A percentile compares a stretch with the other conserved stretches of the same genome.
phyloP scores from a whole-genome alignment of 2,797 vertebrate genomes.

The Vespertilio murinus region DNA sequence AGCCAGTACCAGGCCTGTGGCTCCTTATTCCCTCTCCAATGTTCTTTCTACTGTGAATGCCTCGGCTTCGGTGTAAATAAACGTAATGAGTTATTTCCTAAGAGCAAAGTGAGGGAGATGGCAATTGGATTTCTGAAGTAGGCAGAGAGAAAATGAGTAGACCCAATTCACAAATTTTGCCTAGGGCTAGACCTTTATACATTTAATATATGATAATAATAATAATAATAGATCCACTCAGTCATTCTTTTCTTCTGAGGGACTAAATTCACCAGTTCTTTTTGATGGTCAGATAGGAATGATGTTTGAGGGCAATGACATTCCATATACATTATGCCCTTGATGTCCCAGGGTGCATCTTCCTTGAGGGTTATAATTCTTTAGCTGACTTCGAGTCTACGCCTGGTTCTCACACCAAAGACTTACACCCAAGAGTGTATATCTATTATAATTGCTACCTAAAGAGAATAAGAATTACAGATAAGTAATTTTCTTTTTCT shows the following conservation, averaged over 20 bases:
- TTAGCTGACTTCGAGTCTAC: slow-evolving; percentile 78
- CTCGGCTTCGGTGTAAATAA: slow-evolving; percentile 48
- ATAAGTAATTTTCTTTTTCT: slow-evolving; percentile 88
- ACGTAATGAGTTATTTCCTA: slow-evolving; percentile 56
- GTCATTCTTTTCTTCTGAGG: slow-evolving; percentile 67
- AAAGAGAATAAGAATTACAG: slow-evolving; percentile 82
- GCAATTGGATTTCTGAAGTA: slow-evolving; percentile 56
- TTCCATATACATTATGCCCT: slow-evolving; percentile 72
- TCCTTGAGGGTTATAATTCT: slow-evolving; percentile 82
- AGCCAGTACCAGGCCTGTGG: background rate
- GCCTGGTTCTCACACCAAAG: slow-evolving; percentile 77
- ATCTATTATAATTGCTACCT: slow-evolving; percentile 84
- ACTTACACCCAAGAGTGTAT: slow-evolving; percentile 85
- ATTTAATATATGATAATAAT: slow-evolving; percentile 69
- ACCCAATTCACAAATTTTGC: slow-evolving; percentile 74
- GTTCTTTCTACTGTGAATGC: background rate
- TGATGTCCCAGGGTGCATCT: slow-evolving; percentile 64
- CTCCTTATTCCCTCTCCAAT: background rate
- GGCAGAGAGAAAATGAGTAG: slow-evolving; percentile 70
- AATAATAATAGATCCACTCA: slow-evolving; percentile 67
- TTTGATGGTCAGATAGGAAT: slow-evolving; percentile 73
- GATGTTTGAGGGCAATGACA: slow-evolving; percentile 71
- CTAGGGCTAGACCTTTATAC: slow-evolving; percentile 70
- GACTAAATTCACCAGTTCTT: slow-evolving; percentile 55
- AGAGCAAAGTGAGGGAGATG: slow-evolving; percentile 33